Base-by-base conservation (phyloP, 2,113 vertebrate genomes). In the Tylochromis polylepis region DNA sequence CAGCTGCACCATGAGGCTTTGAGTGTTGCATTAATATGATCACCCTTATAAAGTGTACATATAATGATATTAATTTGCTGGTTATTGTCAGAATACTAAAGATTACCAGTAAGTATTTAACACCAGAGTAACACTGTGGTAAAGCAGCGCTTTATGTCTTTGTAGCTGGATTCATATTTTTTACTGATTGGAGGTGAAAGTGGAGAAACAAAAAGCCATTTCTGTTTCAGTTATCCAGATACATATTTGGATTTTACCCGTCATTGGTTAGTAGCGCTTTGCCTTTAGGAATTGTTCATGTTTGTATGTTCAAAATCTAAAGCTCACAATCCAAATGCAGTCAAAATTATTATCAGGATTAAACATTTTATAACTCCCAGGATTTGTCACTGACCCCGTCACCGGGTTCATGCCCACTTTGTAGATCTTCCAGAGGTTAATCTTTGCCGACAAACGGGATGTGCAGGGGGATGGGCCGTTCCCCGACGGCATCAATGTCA, bases 391-490 rank as follows among this genome's bases (percentile, higher is more conserved):
- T 93, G 78, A 91, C 83, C 65, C 46, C 87, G 88, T 59, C 53
- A 27, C 34, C 3, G 46, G 51, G 46, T 75, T 88, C 24, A 46
- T 75, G 24, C 83, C 29, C 93, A 10, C 85, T 57, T 57, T 84
- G 41, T 88, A 99, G 98, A 99, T 99, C 94, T 99, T 99, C 96
- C 99, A 99, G 89, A 98, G 98, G 87, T 90, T 99, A 92, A 99
- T 99, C 94, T 99, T 97, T 90, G 98, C 98, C 79, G 99, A 99
- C 95, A 99, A 99, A 86, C 97, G 98, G 67, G 98, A 99, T 67
- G 97, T 98, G 72, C 99, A 99, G 96, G 99, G 98, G 65, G 98
- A 99, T 29, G 98, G 98, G 9, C 98, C 98, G 0, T 99, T 99
- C 96, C 94, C 98, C 34, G 98, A 99, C 91, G 98, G 98, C 83